These are phyloP conservation scores for Arrhamphus sclerolepis DNA, from an alignment of 2,797 vertebrate genomes.

Conservation along the genomic window DNA sequence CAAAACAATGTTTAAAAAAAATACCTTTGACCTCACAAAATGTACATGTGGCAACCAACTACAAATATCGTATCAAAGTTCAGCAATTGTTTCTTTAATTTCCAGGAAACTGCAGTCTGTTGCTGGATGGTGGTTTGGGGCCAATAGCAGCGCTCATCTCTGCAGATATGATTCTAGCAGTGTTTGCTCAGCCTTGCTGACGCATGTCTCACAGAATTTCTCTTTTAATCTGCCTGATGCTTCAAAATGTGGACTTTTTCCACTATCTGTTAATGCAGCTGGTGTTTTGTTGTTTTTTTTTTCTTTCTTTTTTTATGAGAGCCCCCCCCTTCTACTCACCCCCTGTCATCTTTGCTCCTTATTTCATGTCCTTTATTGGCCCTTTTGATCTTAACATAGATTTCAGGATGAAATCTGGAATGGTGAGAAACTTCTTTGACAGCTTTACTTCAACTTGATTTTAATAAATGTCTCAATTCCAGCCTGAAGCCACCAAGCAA, in stretches of 20 bases:
- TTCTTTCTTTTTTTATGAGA: conserved; percentile 55
- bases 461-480: conserved; percentile 8
- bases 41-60: conserved; percentile 32
- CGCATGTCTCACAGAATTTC: conserved; percentile 77
- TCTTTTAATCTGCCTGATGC: conserved; percentile 70
- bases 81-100: conserved; percentile 70
- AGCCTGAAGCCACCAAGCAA: not conserved
- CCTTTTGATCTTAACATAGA: conserved; percentile 33
- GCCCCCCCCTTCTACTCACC: conserved; percentile 21
- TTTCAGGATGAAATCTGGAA: conserved; percentile 16
- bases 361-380: conserved; percentile 17
- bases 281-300: conserved; percentile 51
- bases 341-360: conserved; percentile 41
- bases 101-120: conserved; percentile 64
- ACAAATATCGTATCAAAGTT: conserved; percentile 64
- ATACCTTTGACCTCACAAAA: conserved; percentile 53
- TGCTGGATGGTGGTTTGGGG: conserved; percentile 38
- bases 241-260: conserved; percentile 71
- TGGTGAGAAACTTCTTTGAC: not conserved
- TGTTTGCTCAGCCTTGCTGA: conserved; percentile 73
- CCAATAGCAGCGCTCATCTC: conserved; percentile 62
- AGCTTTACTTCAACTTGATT: not conserved
- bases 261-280: conserved; percentile 79
- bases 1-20: conserved; percentile 17
- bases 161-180: conserved; percentile 65